Base-by-base conservation (phyloP, 2,113 vertebrate species). In the Otis tarda region DNA sequence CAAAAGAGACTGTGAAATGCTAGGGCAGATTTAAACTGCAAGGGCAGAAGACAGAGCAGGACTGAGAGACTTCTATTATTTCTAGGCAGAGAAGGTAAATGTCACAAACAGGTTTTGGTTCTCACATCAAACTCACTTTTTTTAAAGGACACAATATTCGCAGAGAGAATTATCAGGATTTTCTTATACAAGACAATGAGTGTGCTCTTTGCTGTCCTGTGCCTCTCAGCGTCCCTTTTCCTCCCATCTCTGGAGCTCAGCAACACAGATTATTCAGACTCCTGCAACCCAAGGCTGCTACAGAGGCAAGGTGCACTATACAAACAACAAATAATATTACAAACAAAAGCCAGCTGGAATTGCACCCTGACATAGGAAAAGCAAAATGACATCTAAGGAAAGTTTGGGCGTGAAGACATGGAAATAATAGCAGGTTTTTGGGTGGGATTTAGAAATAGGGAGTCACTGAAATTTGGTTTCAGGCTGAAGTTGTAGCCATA, bases 401-500 rank as follows among this genome's bases (percentile, higher is more conserved):
- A 67, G 41, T 89, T 73, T 77, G 25, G 88, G 53, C 15, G 4
- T 74, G 76, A 95, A 93, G 63, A 35, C 28, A 11, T 35, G 19
- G 28, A 87, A 94, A 65, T 83, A 95, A 53, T 22, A 93, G 86
- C 61, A 87, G 61, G 53, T 90, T 60, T 94, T 88, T 80, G 93
- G 50, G 17, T 64, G 61, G 18, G n/a, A 56, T 87, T 95, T 80
- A 87, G 69, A 59, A 81, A 70, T 12, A 90, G 12, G 0, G 4
- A 76, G n/a, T n/a, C 69, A 88, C 55, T 83, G 89, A 97, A 96
- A 91, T 94, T 92, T 89, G 78, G 41, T 73, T 90, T 95, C 78
- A 74, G 60, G 77, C 14, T 90, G 89, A 86, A 89, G 43, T 53
- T 93, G 88, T 61, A 94, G 83, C 92, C 60, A 12, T 93, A 43